These are phyloP conservation scores for Acholoe squamosa DNA, from an alignment of 2,888 invertebrate species.

Conservation along the genomic window DNA sequence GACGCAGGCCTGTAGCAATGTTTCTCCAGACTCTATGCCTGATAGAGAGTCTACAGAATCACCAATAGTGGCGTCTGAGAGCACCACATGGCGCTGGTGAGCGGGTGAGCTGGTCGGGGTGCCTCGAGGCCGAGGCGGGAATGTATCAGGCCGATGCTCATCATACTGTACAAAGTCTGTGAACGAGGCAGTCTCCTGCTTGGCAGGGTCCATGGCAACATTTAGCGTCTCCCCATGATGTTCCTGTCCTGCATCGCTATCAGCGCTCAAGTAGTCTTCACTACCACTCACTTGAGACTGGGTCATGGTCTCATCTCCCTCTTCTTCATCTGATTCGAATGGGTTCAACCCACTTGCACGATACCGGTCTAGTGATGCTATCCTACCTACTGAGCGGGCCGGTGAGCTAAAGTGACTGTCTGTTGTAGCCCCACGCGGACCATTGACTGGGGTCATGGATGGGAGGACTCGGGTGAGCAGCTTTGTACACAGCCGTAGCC, in stretches of 20 bases:
- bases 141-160: constrained; percentile 28
- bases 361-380: neutral
- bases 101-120: neutral
- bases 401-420: constrained; percentile 47
- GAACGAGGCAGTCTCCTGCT: constrained; percentile 64
- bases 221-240: neutral
- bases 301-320: constrained; percentile 1
- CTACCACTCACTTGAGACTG: constrained; percentile 56
- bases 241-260: constrained; percentile 61
- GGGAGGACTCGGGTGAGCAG: constrained; percentile 91
- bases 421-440: neutral
- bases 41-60: neutral
- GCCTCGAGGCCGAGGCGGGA: neutral
- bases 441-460: constrained; percentile 74
- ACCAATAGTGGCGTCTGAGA: neutral
- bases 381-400: neutral
- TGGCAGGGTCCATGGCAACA: constrained; percentile 30
- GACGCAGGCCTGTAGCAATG: constrained; percentile 81
- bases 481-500: constrained; percentile 89
- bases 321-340: neutral
- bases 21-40: constrained; percentile 58
- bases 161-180: constrained; percentile 68
- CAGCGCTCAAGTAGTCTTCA: constrained; percentile 67
- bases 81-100: neutral
- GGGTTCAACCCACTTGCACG: neutral